Base-by-base conservation (phyloP, 2,797 vertebrate genomes). In the Phataginus tricuspis region DNA sequence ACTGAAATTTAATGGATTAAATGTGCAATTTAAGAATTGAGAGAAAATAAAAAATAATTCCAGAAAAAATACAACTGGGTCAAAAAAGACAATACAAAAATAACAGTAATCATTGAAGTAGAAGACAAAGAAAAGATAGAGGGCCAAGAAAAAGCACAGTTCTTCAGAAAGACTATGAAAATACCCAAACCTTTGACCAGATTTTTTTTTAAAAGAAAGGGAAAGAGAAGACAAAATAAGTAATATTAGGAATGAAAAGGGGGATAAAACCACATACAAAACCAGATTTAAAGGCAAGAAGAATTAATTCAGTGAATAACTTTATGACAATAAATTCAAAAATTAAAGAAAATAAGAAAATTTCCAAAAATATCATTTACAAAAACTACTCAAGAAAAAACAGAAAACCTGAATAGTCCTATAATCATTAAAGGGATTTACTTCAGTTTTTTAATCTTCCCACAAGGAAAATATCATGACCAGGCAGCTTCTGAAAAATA, bases 381-480 rank as follows among this genome's bases (percentile, higher is more conserved):
- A 27, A 51, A 86, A 86, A 78, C 25, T 78, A 86, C n/a, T 78
- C 64, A 69, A 34, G 39, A 69, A 69, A 37, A 92, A 78, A 68
- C 23, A 68, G 53, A 86, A 86, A 68, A 68, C 8, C 13, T 59
- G 63, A 86, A 18, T 49, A 59, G 39, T 68, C 31, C 18, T 69
- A 86, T 39, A 78, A 39, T 69, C 39, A 59, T 86, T 77, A 86
- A 91, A 83, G 34, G 29, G 74, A 64, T 31, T 82, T 19, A 89
- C 66, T 66, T 94, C 45, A 64, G 57, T 55, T 84, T 74, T 75
- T 42, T 19, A n/a, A 64, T 53, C 71, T 84, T 75, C 15, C 59
- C 77, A 66, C 23, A 94, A 71, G 57, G 77, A 66, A 80, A 94
- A 66, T 57, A 94, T 25, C 31, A 88, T 83, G 31, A 83, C 34